Evolutionary conservation across 2,113 vertebrate genomes (phyloP).

Genomic region (Odobenus rosmarus): DNA sequence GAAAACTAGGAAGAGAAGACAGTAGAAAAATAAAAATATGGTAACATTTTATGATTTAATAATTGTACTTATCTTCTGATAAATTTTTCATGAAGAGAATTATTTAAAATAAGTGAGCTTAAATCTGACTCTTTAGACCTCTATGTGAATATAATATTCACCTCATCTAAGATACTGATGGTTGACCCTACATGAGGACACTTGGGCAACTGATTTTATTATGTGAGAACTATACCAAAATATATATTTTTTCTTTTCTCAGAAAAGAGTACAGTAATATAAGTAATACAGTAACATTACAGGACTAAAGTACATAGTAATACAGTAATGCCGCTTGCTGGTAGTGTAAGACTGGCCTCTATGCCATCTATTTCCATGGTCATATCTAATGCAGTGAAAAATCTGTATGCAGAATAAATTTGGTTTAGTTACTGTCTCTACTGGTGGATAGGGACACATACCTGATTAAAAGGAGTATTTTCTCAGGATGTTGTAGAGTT

Average conservation of each 20-base stretch:
- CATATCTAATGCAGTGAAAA: background rate
- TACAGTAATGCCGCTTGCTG: background rate
- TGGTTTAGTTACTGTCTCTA: background rate
- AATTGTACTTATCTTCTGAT: background rate
- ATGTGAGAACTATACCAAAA: background rate
- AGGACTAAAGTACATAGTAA: background rate
- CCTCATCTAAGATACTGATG: background rate
- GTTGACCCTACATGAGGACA: background rate
- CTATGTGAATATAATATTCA: background rate
- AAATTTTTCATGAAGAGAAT: background rate
- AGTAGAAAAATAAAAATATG: background rate
- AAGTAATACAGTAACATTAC: background rate
- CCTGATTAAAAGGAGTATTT: background rate
- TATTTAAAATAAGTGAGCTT: background rate
- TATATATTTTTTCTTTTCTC: background rate
- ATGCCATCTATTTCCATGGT: background rate
- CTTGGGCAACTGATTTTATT: background rate
- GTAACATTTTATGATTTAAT: background rate
- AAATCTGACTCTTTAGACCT: background rate
- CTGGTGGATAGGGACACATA: background rate
- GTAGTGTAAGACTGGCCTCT: background rate
- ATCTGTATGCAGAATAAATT: background rate
- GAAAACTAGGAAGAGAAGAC: background rate
- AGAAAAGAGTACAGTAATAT: background rate
- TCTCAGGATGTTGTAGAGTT: background rate